These are phyloP conservation scores for Aurelia sp. DNA, from an alignment of 30 jellyfish, hydroid and myxozoan species.

Conservation along the genomic window DNA sequence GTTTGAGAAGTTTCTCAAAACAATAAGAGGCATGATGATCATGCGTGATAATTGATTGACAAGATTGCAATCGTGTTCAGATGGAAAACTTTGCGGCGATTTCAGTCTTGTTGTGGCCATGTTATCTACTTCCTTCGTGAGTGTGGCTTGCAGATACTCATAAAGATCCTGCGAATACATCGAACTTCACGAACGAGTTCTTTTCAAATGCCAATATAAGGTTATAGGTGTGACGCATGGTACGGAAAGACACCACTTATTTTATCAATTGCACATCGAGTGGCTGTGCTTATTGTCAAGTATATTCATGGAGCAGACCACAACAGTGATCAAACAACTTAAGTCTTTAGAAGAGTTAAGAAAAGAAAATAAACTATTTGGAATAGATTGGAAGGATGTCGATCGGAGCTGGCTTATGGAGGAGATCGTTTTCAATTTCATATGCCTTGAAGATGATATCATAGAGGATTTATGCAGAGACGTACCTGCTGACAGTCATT, in stretches of 20 bases:
- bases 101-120: constrained; percentile 1
- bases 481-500: constrained; percentile 42
- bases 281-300: too few species aligned
- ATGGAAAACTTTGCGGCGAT: constrained; percentile 29
- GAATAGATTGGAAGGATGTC: not conserved
- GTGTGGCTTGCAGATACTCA: not conserved
- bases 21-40: constrained; percentile 42
- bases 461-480: constrained; percentile 67
- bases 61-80: constrained; percentile 48
- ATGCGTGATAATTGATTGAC: constrained; percentile 44
- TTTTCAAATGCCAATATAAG: too few species aligned
- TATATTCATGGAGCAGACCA: too few species aligned
- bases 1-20: constrained; percentile 18
- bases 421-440: constrained; percentile 58
- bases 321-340: too few species aligned
- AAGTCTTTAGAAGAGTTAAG: too few species aligned
- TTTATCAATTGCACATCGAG: too few species aligned
- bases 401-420: constrained; percentile 47
- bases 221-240: too few species aligned
- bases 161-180: too few species aligned
- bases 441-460: constrained; percentile 62
- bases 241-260: too few species aligned
- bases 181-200: too few species aligned
- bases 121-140: not conserved
- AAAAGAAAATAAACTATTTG: too few species aligned